A percentile compares a stretch with the other conserved stretches of the same genome.
Conservation (phyloP, 2,888 invertebrate species). For the Nomada hirtipes region DNA sequence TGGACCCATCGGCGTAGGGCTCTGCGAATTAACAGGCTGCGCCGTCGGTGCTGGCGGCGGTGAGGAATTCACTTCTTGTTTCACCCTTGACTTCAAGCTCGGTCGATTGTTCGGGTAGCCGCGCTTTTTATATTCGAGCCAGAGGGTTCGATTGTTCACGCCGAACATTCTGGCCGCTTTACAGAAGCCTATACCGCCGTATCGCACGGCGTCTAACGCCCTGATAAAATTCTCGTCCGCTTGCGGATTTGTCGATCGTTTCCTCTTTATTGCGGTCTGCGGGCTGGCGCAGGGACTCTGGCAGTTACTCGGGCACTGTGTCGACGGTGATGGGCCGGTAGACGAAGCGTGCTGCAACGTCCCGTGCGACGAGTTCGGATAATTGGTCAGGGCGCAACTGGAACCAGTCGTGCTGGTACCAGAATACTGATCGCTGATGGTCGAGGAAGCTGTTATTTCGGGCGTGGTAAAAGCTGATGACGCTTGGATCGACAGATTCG, state of each 20-base stretch:
- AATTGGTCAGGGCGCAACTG: conserved; percentile 79
- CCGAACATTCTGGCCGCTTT: conserved; percentile 94
- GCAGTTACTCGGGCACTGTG: conserved; percentile 81
- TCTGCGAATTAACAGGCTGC: conserved; percentile 84
- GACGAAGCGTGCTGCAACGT: conserved; percentile 70
- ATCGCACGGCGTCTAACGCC: conserved; percentile 92
- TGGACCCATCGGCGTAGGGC: conserved; percentile 83
- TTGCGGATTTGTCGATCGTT: conserved; percentile 92
- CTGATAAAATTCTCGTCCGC: conserved; percentile 93
- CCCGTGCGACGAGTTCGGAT: conserved; percentile 81
- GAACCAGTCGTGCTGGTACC: conserved; percentile 85
- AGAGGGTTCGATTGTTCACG: conserved; percentile 93
- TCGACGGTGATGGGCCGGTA: conserved; percentile 79
- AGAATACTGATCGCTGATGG: conserved; percentile 86
- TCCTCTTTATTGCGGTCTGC: conserved; percentile 86
- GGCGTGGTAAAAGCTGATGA: conserved; percentile 83
- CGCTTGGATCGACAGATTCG: conserved; percentile 84
- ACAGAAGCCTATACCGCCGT: conserved; percentile 94
- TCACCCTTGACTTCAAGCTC: conserved; percentile 91
- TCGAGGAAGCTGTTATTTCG: conserved; percentile 85
- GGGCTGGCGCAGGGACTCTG: conserved; percentile 84
- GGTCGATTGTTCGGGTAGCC: conserved; percentile 93
- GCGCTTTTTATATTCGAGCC: conserved; percentile 94
- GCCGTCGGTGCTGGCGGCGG: conserved; percentile 85
- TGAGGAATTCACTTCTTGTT: conserved; percentile 88